Evolutionary conservation across 64 coral and sea anemone species (phyloP).

Genomic region (Actinia equina): DNA sequence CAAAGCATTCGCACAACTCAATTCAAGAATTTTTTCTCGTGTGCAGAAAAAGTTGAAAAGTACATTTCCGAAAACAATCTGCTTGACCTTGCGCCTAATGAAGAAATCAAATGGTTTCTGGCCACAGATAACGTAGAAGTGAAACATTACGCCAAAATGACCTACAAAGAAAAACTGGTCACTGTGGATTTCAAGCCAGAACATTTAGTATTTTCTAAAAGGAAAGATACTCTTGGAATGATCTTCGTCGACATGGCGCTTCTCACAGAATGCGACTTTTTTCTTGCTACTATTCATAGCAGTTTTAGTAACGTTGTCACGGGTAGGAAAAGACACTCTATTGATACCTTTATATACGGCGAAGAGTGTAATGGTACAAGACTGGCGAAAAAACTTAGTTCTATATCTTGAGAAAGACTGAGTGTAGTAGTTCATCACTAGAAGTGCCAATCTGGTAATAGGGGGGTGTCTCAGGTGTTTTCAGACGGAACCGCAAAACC

Average conservation of each 20-base stretch:
- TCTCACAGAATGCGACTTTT: not conserved
- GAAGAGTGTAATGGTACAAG: not conserved
- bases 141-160: not conserved
- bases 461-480: too few species aligned
- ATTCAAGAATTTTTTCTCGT: not conserved
- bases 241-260: slow-evolving; percentile 5
- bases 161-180: not conserved
- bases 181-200: slow-evolving; percentile 7
- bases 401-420: too few species aligned
- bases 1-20: not conserved
- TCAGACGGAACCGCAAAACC: too few species aligned
- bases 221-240: slow-evolving; percentile 2
- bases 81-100: not conserved
- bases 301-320: not conserved
- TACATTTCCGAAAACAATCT: not conserved
- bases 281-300: slow-evolving; percentile 7
- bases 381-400: not conserved
- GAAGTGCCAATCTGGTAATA: too few species aligned
- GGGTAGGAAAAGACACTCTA: not conserved
- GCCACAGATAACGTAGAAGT: slow-evolving; percentile 1
- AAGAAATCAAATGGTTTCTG: slow-evolving; percentile 31
- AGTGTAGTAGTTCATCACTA: too few species aligned
- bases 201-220: not conserved
- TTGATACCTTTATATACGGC: not conserved
- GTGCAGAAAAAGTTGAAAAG: slow-evolving; percentile 6